Base-by-base conservation (phyloP, 2,113 vertebrate genomes). In the Pelecanus crispus region DNA sequence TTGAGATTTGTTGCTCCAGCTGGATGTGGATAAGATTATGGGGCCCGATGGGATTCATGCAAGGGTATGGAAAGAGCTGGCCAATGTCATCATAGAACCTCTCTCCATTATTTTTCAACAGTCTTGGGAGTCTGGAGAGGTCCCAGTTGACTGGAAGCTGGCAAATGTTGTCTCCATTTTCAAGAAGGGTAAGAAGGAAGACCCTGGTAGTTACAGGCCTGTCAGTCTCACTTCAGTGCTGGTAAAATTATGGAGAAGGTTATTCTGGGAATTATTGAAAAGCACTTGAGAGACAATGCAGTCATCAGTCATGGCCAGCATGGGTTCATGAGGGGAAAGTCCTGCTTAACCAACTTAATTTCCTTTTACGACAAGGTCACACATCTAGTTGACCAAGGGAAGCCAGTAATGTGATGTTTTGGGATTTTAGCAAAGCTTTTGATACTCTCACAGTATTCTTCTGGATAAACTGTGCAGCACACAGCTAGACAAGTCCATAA, bases 11-110 rank as follows among this genome's bases (percentile, higher is more conserved):
- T 31, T 29, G 61, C 61, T 44, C 32, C 77, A 80, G 38, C 31
- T 42, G 31, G 38, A 22, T 44, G 77, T 18, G 2, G 42, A 13
- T 21, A n/a, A 34, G 40, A 14, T 25, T 59, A 36, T 5, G 4
- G 56, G 34, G 34, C 20, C 56, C 13, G 8, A 58, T 22, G 56
- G 36, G 13, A 17, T 34, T 65, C 36, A 34, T 21, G 36, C 10
- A 31, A 34, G 47, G 13, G 18, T 32, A 17, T 18, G 20, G 38
- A 40, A 55, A n/a, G 19, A 44, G 32, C 25, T 18, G 32, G 62
- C 20, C 9, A 0, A 29, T 24, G 49, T 22, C 25, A 31, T 19
- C 5, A 0, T 1, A 4, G 34, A 40, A 81, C 11, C 15, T 24
- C 49, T 29, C 50, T 11, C 32, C 14, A 2, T 34, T n/a, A 18